Conservation (phyloP, 2,113 vertebrate species). For the Pteronura brasiliensis region DNA sequence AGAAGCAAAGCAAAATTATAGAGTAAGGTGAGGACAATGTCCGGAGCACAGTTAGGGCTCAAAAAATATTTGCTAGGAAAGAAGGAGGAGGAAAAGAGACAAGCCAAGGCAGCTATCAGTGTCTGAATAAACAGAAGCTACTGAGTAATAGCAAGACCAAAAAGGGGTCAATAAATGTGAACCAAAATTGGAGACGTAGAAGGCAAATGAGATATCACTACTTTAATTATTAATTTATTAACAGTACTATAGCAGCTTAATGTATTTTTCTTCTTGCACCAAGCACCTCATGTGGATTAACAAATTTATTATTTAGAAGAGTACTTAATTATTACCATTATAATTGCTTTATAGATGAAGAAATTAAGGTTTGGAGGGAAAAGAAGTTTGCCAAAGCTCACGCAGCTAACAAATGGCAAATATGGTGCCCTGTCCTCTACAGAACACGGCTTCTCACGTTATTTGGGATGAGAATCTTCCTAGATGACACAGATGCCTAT, state of each 20-base stretch:
- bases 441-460: background rate
- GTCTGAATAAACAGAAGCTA: background rate
- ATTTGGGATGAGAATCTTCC: background rate
- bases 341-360: constrained; percentile 40
- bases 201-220: constrained; percentile 12
- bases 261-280: constrained; percentile 42
- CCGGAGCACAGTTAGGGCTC: background rate
- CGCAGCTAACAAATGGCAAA: background rate
- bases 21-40: background rate
- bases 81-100: background rate
- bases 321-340: constrained; percentile 53
- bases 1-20: background rate
- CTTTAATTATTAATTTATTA: constrained; percentile 64
- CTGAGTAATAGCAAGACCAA: background rate
- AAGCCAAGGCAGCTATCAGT: background rate
- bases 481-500: background rate
- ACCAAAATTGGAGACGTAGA: background rate
- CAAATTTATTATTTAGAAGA: constrained; percentile 64
- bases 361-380: constrained; percentile 40
- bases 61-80: background rate
- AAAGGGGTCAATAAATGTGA: background rate
- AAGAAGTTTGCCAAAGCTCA: background rate
- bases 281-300: constrained; percentile 49
- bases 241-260: constrained; percentile 50
- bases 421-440: background rate